These are phyloP conservation scores for Leptinotarsa lineolata DNA, from an alignment of 1,140 invertebrate species.

Conservation along the genomic window DNA sequence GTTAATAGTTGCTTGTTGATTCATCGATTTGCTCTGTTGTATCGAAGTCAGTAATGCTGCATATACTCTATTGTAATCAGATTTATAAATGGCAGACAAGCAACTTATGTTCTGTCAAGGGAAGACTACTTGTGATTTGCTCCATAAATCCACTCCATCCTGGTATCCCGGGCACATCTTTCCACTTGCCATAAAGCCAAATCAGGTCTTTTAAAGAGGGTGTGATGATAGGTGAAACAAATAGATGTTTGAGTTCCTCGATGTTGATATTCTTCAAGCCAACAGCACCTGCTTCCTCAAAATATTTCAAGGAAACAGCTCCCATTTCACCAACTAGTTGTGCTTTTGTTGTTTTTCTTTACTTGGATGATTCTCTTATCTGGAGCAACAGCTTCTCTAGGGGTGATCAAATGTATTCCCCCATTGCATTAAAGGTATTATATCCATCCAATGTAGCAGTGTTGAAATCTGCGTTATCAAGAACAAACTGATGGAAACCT, in stretches of 20 bases:
- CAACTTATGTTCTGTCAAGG: neutral
- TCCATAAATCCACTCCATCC: slow-evolving; percentile 18
- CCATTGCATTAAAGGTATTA: slow-evolving; percentile 39
- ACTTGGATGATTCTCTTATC: too few relatives aligned
- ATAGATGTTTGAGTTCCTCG: too few relatives aligned
- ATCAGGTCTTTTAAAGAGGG: too few relatives aligned
- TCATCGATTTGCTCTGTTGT: slow-evolving; percentile 14
- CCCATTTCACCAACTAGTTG: too few relatives aligned
- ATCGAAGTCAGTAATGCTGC: slow-evolving; percentile 8
- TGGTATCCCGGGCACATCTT: too few relatives aligned
- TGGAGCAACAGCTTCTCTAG: too few relatives aligned
- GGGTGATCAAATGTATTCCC: too few relatives aligned
- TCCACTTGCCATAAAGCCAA: too few relatives aligned
- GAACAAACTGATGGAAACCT: slow-evolving; percentile 49
- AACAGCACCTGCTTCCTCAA: neutral
- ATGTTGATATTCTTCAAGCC: neutral
- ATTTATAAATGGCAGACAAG: slow-evolving; percentile 5
- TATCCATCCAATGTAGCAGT: slow-evolving; percentile 40
- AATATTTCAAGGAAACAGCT: too few relatives aligned
- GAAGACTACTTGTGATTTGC: neutral
- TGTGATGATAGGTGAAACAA: too few relatives aligned
- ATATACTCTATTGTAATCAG: slow-evolving; percentile 13
- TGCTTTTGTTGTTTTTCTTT: too few relatives aligned
- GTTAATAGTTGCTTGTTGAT: slow-evolving; percentile 47
- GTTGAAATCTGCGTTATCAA: slow-evolving; percentile 53